Evolutionary conservation across 2,888 invertebrate genomes (phyloP).

Genomic region (Cotesia congregata): DNA sequence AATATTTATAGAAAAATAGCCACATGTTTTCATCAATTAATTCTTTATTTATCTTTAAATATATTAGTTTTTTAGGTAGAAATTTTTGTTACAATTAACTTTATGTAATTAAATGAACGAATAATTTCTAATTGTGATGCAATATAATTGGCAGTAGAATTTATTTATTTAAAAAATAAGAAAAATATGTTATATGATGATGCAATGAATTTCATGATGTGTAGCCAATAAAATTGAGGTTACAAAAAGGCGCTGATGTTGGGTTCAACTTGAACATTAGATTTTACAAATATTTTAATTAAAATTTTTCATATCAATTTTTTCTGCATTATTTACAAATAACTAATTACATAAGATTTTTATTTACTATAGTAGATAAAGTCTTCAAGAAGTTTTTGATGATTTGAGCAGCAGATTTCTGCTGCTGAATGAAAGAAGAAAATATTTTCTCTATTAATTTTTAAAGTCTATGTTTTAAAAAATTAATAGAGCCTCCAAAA

Average conservation of each 20-base stretch:
- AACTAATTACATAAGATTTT: too few relatives aligned
- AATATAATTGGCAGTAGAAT: constrained; percentile 37
- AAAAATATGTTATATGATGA: constrained; percentile 41
- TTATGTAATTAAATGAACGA: constrained; percentile 21
- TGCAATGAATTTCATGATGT: constrained; percentile 47
- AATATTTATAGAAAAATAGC: background rate
- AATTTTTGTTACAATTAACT: constrained; percentile 33
- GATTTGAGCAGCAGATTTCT: too few relatives aligned
- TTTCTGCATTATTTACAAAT: too few relatives aligned
- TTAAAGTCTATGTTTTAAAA: too few relatives aligned
- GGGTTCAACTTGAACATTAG: too few relatives aligned
- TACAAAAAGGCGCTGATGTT: constrained; percentile 52
- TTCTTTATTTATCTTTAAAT: background rate
- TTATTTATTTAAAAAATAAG: constrained; percentile 33
- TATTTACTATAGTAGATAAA: too few relatives aligned
- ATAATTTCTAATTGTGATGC: constrained; percentile 39
- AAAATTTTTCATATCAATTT: background rate
- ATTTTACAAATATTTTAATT: constrained; percentile 14
- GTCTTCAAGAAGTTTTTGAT: too few relatives aligned
- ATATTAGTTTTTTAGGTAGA: background rate
- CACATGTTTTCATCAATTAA: background rate
- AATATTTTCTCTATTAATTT: too few relatives aligned
- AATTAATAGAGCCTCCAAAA: too few relatives aligned
- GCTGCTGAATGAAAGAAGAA: too few relatives aligned
- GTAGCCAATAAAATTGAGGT: constrained; percentile 44